Conservation (phyloP, 1,140 invertebrate genomes). For the Bombus breviceps region DNA sequence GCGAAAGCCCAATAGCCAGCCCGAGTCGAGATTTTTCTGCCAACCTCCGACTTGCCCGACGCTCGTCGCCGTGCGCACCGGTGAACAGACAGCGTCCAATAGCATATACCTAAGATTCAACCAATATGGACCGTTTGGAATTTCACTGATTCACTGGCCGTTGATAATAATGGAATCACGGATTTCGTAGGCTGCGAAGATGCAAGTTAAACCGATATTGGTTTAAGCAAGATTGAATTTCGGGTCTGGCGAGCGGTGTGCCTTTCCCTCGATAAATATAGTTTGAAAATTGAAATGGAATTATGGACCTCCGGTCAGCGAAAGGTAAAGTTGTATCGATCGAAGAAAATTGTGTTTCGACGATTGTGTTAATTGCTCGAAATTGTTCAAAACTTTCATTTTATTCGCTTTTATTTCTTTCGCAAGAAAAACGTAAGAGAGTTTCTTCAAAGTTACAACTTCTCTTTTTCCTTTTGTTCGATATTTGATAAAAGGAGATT, state of each 20-base stretch:
- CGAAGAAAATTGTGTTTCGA: no score
- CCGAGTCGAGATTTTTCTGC: not conserved
- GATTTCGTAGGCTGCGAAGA: not conserved
- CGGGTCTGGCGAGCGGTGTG: no score
- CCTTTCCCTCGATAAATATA: not conserved
- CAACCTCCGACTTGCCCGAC: not conserved
- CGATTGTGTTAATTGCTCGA: no score
- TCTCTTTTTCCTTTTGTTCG: not conserved
- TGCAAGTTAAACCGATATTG: slow-evolving; percentile 15
- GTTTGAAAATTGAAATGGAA: not conserved
- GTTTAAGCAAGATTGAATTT: slow-evolving; percentile 21
- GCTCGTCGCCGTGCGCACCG: no score
- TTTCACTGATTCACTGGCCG: not conserved
- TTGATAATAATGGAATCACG: not conserved
- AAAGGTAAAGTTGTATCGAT: not conserved
- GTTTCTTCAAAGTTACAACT: not conserved
- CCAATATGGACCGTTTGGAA: not conserved
- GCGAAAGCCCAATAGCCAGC: not conserved
- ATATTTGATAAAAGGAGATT: no score
- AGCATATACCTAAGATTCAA: not conserved
- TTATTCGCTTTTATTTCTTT: not conserved
- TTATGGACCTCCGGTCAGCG: not conserved
- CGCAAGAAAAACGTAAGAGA: not conserved
- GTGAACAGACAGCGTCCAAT: no score
- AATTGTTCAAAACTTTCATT: no score